These are phyloP conservation scores for Callyntrura sp. DNA, from an alignment of 2,888 invertebrate genomes.

Conservation along the genomic window DNA sequence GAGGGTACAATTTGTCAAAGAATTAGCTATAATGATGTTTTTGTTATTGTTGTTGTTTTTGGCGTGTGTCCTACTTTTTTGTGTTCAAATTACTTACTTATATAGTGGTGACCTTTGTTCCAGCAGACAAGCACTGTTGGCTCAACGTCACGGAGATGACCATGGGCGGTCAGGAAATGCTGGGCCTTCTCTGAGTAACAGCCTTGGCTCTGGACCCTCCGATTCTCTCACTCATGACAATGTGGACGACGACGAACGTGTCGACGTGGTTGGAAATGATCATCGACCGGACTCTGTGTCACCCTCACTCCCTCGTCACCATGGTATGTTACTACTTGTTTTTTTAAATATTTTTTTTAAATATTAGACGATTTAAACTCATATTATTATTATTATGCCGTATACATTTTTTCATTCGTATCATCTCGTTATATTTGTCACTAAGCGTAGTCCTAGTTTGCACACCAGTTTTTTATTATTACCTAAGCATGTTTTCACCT, in stretches of 20 bases:
- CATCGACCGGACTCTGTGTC: constrained; percentile 84
- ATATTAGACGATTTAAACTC: not conserved
- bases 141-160: constrained; percentile 86
- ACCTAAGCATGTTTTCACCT: too few species aligned
- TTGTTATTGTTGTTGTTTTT: constrained; percentile 40
- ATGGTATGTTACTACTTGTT: constrained; percentile 76
- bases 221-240: constrained; percentile 84
- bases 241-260: constrained; percentile 93
- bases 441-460: too few species aligned
- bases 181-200: constrained; percentile 83
- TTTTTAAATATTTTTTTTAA: constrained; percentile 18
- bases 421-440: not conserved
- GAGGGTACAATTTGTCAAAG: constrained; percentile 30
- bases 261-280: constrained; percentile 95
- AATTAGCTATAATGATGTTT: not conserved
- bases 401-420: not conserved
- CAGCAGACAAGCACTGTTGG: constrained; percentile 90
- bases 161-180: constrained; percentile 83
- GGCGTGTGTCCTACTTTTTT: constrained; percentile 36
- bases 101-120: constrained; percentile 84
- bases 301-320: constrained; percentile 82
- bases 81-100: constrained; percentile 56
- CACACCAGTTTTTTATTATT: not conserved
- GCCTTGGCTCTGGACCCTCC: constrained; percentile 83
- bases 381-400: not conserved